Percentiles rank a stretch among this genome's conserved stretches.
These are phyloP conservation scores for Ormyrus pomaceus DNA, from an alignment of 2,888 invertebrate species.

Conservation along the genomic window DNA sequence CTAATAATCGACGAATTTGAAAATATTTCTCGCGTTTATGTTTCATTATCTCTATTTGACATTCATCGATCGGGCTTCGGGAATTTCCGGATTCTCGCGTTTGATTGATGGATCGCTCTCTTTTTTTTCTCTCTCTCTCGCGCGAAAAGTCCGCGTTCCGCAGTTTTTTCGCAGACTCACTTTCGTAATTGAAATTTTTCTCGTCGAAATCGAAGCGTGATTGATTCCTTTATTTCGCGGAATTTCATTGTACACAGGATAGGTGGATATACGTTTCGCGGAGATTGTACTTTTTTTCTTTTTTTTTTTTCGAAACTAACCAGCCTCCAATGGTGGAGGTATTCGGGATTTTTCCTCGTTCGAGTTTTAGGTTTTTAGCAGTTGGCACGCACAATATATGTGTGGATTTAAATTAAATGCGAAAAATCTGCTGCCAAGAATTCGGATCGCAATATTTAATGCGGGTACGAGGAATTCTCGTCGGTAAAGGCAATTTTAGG, in stretches of 20 bases:
- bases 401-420: conserved; percentile 20
- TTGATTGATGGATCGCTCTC: conserved; percentile 2
- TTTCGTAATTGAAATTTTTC: conserved; percentile 29
- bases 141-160: not conserved
- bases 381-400: conserved; percentile 5
- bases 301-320: too few relatives aligned
- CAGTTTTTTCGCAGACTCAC: conserved; percentile 18
- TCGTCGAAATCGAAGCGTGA: not conserved
- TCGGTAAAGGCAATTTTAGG: not conserved
- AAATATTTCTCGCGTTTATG: not conserved
- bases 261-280: too few relatives aligned
- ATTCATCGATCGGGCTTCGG: conserved; percentile 27
- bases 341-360: not conserved
- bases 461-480: not conserved
- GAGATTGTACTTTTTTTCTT: too few relatives aligned
- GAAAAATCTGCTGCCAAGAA: conserved; percentile 17
- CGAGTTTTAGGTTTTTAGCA: not conserved
- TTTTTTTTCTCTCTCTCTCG: not conserved
- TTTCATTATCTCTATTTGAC: conserved; percentile 22
- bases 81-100: conserved; percentile 21
- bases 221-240: conserved; percentile 7
- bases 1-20: not conserved
- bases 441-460: conserved; percentile 4
- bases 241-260: too few relatives aligned
- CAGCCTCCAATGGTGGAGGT: too few relatives aligned